Evolutionary conservation across 2,888 invertebrate species (phyloP), one percentile per base, ranked within the genome.

Genomic region (Agrochola circellaris): DNA sequence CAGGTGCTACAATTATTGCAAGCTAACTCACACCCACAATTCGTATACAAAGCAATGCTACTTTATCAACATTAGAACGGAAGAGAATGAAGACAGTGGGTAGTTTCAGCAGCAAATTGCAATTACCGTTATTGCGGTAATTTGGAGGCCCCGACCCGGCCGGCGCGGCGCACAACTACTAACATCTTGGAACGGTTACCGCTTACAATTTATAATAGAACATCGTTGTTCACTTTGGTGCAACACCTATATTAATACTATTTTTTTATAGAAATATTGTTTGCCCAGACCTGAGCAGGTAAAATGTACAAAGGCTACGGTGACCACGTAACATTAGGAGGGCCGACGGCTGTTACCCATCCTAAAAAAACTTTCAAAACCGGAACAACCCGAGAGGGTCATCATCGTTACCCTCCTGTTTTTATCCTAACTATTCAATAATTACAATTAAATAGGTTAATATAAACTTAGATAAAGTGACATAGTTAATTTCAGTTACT

Each of bases 41-140:
- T 74, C 38, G 65, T 66, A 30, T 77, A 77, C 70, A 81, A 83
- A 83, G 76, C 83, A 84, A 84, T 83, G 75, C 74, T 88, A 90
- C 83, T 92, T 90, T 92, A 92, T 92, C 92, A 93, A 93, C 92
- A 92, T 94, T 94, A 93, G 91, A 90, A 89, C 90, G 89, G 91
- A 91, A 92, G 89, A 91, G 91, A 94, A 93, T 93, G 93, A 94
- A 95, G 95, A 93, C 93, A 91, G 93, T 90, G 90, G 90, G 92
- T 93, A 93, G 93, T 95, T 94, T 92, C 93, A 92, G 90, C 90
- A 90, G 93, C 93, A 94, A 95, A 94, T 94, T 93, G 94, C 95
- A 95, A 95, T 95, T 95, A 95, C 93, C 91, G 93, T 95, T 95
- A 95, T 95, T 93, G 93, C 93, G 91, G 95, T 94, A 94, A 95